Evolutionary conservation across 2,888 invertebrate species (phyloP).

Genomic region (Mechanitis messenoides): DNA sequence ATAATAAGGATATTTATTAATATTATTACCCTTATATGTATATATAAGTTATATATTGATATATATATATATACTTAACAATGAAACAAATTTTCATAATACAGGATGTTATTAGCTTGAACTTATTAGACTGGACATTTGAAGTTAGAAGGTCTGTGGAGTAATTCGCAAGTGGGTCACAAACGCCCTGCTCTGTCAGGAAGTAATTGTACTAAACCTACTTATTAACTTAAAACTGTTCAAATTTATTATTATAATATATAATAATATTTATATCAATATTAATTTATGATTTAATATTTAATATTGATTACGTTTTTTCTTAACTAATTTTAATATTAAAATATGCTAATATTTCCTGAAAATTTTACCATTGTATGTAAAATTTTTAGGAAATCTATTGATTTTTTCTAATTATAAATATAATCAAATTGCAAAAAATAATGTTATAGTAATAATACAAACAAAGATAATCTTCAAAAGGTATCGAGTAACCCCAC

Average conservation of each 20-base stretch:
- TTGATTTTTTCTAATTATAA: too few relatives aligned
- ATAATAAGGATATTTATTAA: too few relatives aligned
- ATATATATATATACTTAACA: not conserved
- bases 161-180: slow-evolving; percentile 14
- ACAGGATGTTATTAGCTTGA: slow-evolving; percentile 3
- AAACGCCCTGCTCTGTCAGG: not conserved
- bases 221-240: not conserved
- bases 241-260: too few relatives aligned
- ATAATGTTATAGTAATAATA: too few relatives aligned
- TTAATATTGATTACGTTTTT: too few relatives aligned
- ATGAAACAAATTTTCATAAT: not conserved
- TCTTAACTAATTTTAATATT: not conserved
- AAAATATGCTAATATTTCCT: too few relatives aligned
- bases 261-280: not conserved
- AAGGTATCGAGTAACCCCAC: not conserved
- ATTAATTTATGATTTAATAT: too few relatives aligned
- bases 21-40: not conserved
- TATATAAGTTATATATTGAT: not conserved
- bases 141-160: slow-evolving; percentile 19
- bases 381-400: too few relatives aligned
- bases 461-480: not conserved
- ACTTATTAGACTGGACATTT: slow-evolving; percentile 4
- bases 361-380: too few relatives aligned
- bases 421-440: too few relatives aligned
- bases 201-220: not conserved